Conservation (phyloP, 2,888 invertebrate genomes). For the Pinctada fucata region DNA sequence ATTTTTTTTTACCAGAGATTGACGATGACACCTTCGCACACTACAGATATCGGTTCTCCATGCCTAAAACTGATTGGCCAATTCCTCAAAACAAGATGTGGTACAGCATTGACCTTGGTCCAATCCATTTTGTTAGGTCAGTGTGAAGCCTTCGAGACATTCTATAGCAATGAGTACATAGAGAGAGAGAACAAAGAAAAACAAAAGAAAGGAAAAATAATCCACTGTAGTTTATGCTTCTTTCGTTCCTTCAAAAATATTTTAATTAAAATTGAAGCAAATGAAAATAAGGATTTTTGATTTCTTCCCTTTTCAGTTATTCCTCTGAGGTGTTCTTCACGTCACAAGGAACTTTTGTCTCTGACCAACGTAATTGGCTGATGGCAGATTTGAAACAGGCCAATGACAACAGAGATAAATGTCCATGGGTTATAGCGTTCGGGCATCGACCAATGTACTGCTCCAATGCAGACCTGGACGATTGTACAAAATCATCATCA, state of each 20-base stretch:
- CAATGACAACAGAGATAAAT: slow-evolving; percentile 52
- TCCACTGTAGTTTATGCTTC: too few species aligned
- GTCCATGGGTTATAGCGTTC: slow-evolving; percentile 72
- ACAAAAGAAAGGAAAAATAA: too few species aligned
- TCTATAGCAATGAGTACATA: neutral
- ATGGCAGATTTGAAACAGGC: slow-evolving; percentile 60
- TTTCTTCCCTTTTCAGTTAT: slow-evolving; percentile 47
- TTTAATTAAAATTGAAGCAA: too few species aligned
- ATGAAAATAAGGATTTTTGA: too few species aligned
- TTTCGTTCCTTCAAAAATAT: too few species aligned
- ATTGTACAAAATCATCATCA: slow-evolving; percentile 56
- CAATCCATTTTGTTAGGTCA: slow-evolving; percentile 59
- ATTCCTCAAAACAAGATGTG: slow-evolving; percentile 67
- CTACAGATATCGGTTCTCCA: slow-evolving; percentile 63
- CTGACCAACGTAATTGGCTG: slow-evolving; percentile 59
- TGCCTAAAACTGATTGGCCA: slow-evolving; percentile 63
- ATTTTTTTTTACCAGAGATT: slow-evolving; percentile 49
- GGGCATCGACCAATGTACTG: slow-evolving; percentile 76
- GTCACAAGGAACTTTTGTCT: slow-evolving; percentile 82
- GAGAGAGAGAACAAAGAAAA: too few species aligned
- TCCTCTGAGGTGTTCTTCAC: slow-evolving; percentile 63
- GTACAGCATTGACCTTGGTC: slow-evolving; percentile 69
- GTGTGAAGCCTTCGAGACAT: neutral
- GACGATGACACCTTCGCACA: slow-evolving; percentile 55
- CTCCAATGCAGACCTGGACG: slow-evolving; percentile 72